phyloP scores from a whole-genome alignment of 2,888 invertebrate species.

The Pycnomerus fuliginosus region DNA sequence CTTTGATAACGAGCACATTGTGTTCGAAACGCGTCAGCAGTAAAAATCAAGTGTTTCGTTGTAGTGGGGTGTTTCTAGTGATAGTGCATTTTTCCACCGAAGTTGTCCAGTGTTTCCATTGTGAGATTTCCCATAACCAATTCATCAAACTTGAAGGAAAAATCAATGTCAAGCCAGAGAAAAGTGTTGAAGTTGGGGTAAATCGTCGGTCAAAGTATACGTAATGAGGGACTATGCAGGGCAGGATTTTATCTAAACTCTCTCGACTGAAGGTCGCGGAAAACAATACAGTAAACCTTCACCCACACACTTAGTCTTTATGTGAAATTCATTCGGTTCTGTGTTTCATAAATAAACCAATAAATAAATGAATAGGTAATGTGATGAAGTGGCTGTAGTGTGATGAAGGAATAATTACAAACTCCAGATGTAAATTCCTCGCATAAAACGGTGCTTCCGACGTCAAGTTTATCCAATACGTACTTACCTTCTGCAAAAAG shows the following conservation, averaged over 20 bases:
- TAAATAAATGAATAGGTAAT: conserved; percentile 8
- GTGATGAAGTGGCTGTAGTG: conserved; percentile 6
- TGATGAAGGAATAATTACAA: too few relatives aligned
- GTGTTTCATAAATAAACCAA: conserved; percentile 4
- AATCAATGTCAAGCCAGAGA: background rate
- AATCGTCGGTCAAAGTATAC: conserved; percentile 23
- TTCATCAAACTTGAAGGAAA: background rate
- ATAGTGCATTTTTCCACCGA: too few relatives aligned
- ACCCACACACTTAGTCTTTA: conserved; percentile 7
- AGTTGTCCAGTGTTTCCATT: too few relatives aligned
- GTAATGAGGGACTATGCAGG: conserved; percentile 13
- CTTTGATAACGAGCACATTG: too few relatives aligned
- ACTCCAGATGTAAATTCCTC: too few relatives aligned
- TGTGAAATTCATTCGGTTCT: conserved; percentile 1
- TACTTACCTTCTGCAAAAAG: conserved; percentile 13
- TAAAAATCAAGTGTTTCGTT: too few relatives aligned
- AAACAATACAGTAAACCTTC: conserved; percentile 16
- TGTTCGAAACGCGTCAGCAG: too few relatives aligned
- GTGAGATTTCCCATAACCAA: background rate
- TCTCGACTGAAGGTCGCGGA: background rate
- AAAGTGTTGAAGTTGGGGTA: background rate
- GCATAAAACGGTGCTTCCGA: too few relatives aligned
- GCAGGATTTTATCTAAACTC: conserved; percentile 5
- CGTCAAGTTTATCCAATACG: too few relatives aligned
- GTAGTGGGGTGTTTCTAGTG: too few relatives aligned